These are phyloP conservation scores for Nomada hirtipes DNA, from an alignment of 2,888 invertebrate species.

Conservation along the genomic window DNA sequence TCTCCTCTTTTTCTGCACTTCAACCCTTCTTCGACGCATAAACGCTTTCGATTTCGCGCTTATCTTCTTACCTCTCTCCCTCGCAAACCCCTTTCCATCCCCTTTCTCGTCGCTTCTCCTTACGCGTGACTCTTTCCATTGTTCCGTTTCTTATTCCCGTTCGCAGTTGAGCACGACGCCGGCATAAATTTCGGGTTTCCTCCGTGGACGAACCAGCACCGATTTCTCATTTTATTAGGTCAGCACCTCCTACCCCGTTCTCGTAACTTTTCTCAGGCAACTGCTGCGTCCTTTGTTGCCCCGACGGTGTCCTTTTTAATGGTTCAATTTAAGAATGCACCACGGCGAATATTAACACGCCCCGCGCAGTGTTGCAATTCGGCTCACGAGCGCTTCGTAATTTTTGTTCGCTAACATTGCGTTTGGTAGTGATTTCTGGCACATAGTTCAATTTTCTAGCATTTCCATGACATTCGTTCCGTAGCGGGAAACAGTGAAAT, in stretches of 20 bases:
- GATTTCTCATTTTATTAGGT: constrained; percentile 47
- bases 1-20: no score
- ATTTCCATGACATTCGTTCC: no score
- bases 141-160: constrained; percentile 13
- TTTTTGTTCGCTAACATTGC: no score
- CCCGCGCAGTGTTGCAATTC: neutral
- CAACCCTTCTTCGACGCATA: no score
- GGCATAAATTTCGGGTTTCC: constrained; percentile 49
- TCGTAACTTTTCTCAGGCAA: constrained; percentile 23
- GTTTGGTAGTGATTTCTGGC: no score
- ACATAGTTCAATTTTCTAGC: no score
- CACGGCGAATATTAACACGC: constrained; percentile 25
- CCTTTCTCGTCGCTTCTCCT: neutral
- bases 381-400: neutral
- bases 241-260: neutral
- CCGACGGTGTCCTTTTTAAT: constrained; percentile 24
- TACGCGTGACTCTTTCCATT: neutral
- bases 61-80: no score
- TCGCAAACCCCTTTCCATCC: constrained; percentile 4
- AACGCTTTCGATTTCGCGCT: no score
- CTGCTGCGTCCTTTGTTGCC: constrained; percentile 17
- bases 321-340: constrained; percentile 24
- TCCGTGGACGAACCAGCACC: constrained; percentile 16
- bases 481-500: no score
- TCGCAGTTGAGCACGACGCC: constrained; percentile 15